These are phyloP conservation scores for Synergus umbraculus DNA, from an alignment of 2,888 invertebrate genomes.

Conservation along the genomic window DNA sequence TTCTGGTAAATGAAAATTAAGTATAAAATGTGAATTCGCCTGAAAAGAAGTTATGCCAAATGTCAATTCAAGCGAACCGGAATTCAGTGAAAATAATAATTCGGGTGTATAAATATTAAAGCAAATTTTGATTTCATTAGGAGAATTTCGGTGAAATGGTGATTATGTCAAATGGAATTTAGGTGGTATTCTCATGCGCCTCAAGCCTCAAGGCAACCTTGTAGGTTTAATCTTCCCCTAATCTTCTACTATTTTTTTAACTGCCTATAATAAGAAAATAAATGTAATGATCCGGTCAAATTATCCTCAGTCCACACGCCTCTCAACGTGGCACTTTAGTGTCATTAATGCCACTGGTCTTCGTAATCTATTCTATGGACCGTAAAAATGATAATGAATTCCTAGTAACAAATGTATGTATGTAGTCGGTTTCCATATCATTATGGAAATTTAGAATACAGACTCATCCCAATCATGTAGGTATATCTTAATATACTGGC, in stretches of 20 bases:
- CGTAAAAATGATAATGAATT: slow-evolving; percentile 68
- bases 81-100: no score
- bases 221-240: neutral
- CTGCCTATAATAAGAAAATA: slow-evolving; percentile 8
- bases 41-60: no score
- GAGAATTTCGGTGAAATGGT: no score
- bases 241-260: neutral
- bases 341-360: slow-evolving; percentile 58
- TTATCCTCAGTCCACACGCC: neutral
- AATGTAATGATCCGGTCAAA: neutral
- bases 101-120: no score
- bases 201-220: neutral
- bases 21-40: no score
- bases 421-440: slow-evolving; percentile 57
- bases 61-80: no score
- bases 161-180: no score
- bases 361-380: slow-evolving; percentile 62
- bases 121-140: no score
- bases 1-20: no score
- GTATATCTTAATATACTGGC: slow-evolving; percentile 57
- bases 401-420: slow-evolving; percentile 60
- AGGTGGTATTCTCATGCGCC: neutral
- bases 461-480: slow-evolving; percentile 47
- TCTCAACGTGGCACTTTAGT: slow-evolving; percentile 51
- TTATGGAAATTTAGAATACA: slow-evolving; percentile 63